Conservation (phyloP, 2,113 vertebrate genomes). For the Tachysurus vachellii region DNA sequence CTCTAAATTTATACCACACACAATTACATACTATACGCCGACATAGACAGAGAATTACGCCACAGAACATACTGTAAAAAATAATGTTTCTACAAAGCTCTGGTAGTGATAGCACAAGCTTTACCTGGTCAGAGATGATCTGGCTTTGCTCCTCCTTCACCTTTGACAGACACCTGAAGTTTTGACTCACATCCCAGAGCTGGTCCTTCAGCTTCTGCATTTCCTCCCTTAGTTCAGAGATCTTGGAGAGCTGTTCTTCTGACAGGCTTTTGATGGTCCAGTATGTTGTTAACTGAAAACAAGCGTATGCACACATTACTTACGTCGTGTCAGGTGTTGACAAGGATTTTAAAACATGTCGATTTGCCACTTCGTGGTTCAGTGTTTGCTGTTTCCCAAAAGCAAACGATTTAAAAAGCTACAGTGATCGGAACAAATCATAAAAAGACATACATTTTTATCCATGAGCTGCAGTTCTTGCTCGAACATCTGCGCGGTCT, state of each 20-base stretch:
- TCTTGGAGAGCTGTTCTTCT: not conserved
- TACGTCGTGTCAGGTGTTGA: too few species aligned
- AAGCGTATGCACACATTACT: not conserved
- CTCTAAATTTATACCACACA: not conserved
- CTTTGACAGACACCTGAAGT: not conserved
- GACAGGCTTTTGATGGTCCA: not conserved
- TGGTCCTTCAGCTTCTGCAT: not conserved
- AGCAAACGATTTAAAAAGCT: not conserved
- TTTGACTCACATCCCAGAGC: not conserved
- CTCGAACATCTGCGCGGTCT: not conserved
- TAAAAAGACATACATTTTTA: not conserved
- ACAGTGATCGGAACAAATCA: not conserved
- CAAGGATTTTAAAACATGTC: too few species aligned
- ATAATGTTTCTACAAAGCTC: not conserved
- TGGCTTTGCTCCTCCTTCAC: not conserved
- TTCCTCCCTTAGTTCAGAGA: not conserved
- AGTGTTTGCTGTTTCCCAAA: not conserved
- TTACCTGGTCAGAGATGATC: not conserved
- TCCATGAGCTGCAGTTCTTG: not conserved
- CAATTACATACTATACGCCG: not conserved
- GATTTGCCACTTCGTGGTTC: too few species aligned
- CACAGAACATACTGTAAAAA: not conserved
- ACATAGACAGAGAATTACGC: not conserved
- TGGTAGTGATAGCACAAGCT: not conserved
- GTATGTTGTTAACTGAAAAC: not conserved